Percentiles rank a stretch among this genome's conserved stretches.
Evolutionary conservation across 2,797 vertebrate genomes (phyloP).

Genomic region (Clamator glandarius): DNA sequence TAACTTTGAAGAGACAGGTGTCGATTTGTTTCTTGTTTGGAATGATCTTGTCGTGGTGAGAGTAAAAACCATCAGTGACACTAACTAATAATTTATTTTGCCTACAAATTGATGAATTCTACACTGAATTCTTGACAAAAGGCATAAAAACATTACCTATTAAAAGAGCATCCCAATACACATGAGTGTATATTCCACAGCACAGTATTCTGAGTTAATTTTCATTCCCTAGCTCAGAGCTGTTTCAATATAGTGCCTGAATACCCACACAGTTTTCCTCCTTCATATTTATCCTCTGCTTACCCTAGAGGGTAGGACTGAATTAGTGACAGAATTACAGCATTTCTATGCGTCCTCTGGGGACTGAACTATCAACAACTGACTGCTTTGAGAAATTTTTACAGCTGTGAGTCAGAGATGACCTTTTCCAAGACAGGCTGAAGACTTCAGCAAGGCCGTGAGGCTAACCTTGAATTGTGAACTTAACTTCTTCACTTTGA

Average conservation of each 20-base stretch:
- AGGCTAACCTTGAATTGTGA: conserved; percentile 39
- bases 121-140: neutral
- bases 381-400: conserved; percentile 13
- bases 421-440: conserved; percentile 40
- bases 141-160: neutral
- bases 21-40: neutral
- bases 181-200: neutral
- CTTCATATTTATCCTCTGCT: neutral
- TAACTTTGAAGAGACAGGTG: neutral
- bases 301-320: neutral
- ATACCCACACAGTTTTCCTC: neutral
- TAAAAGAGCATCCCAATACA: neutral
- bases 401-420: conserved; percentile 53
- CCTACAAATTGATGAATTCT: neutral
- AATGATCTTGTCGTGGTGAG: neutral
- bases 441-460: neutral
- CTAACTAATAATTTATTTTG: neutral
- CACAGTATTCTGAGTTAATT: neutral
- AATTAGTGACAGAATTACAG: conserved; percentile 10
- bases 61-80: neutral
- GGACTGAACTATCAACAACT: conserved; percentile 23
- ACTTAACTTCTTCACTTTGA: conserved; percentile 10
- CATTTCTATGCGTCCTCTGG: conserved; percentile 10
- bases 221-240: neutral
- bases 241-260: neutral